Conservation (phyloP, 2,113 vertebrate genomes). For the Tetrao urogallus region DNA sequence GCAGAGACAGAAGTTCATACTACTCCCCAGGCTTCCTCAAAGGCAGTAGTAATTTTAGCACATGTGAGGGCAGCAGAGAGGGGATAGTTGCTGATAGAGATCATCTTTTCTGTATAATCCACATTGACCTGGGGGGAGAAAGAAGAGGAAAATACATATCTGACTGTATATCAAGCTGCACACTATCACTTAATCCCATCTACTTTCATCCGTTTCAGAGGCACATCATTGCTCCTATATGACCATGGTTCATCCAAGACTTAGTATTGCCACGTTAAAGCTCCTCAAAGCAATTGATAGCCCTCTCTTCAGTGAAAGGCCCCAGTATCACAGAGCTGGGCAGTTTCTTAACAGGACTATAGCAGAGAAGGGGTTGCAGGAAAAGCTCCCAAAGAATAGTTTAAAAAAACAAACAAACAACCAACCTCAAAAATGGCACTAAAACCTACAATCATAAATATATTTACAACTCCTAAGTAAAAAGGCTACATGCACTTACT, state of each 20-base stretch:
- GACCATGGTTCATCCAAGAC: too few species aligned
- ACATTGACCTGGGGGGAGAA: constrained; percentile 83
- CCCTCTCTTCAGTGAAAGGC: background rate
- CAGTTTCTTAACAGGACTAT: background rate
- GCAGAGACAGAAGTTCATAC: constrained; percentile 74
- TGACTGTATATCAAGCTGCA: background rate
- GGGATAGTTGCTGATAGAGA: constrained; percentile 97
- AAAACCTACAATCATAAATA: background rate
- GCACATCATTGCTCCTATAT: background rate
- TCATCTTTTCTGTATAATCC: constrained; percentile 91
- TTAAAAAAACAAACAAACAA: background rate
- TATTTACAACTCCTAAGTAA: background rate
- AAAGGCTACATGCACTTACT: constrained; percentile 73
- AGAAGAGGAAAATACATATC: background rate
- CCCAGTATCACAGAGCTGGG: background rate
- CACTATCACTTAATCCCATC: background rate
- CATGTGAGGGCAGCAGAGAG: constrained; percentile 95
- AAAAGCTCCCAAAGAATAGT: too few species aligned
- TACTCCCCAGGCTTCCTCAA: constrained; percentile 94
- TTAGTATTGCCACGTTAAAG: background rate
- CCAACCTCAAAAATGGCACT: background rate
- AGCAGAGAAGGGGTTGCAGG: fast-evolving
- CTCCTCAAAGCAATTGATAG: background rate
- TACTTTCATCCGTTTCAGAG: background rate
- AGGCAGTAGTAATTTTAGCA: constrained; percentile 94